Conservation (phyloP, 2,113 vertebrate genomes). For the Scomber japonicus region DNA sequence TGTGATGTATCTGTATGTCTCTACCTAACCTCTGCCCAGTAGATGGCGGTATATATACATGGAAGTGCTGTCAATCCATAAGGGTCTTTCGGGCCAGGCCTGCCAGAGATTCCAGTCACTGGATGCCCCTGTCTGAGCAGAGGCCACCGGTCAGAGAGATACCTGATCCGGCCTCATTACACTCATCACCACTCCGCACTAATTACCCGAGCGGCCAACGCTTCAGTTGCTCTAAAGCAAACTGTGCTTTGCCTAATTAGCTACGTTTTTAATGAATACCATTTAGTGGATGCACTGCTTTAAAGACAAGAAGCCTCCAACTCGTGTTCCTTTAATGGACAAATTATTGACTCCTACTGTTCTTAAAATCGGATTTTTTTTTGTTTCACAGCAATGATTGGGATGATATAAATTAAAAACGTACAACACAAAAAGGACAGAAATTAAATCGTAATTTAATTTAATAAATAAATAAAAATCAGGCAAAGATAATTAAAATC, state of each 20-base stretch:
- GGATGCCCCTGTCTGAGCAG: conserved; percentile 30
- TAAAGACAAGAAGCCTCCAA: neutral
- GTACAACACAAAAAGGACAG: neutral
- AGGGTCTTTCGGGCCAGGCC: conserved; percentile 20
- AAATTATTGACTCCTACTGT: neutral
- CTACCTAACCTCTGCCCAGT: conserved; percentile 57
- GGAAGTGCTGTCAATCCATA: neutral
- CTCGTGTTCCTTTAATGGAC: neutral
- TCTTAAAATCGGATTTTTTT: neutral
- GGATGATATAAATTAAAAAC: neutral
- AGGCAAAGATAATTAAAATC: neutral
- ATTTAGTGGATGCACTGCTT: neutral
- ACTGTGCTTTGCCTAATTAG: conserved; percentile 38
- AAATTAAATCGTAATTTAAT: neutral
- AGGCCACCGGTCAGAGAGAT: conserved; percentile 66
- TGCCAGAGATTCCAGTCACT: conserved; percentile 7
- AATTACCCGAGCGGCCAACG: conserved; percentile 55
- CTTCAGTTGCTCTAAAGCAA: conserved; percentile 32
- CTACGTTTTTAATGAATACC: conserved; percentile 26
- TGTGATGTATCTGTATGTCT: neutral
- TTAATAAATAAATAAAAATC: neutral
- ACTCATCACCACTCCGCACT: conserved; percentile 67
- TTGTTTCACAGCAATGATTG: neutral
- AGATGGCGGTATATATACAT: conserved; percentile 83
- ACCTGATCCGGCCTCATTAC: conserved; percentile 73